A percentile compares a stretch with the other conserved stretches of the same genome.
phyloP scores from a whole-genome alignment of 64 coral and sea anemone species.

The Montipora cactus region DNA sequence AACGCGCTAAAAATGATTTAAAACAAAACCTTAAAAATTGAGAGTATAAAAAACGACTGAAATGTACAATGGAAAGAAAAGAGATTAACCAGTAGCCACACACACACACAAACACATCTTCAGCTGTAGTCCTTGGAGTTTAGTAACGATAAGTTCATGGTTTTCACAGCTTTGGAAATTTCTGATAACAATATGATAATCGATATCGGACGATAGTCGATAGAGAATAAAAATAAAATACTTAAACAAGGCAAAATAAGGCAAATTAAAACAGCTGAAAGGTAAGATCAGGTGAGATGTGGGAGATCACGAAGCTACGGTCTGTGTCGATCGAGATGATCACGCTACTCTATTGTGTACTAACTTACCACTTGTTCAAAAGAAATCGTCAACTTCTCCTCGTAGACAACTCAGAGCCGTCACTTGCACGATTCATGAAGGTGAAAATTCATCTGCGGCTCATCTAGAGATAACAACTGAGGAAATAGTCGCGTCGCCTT shows the following conservation, averaged over 20 bases:
- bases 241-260: not conserved
- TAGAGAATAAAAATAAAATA: not conserved
- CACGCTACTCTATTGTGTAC: conserved; percentile 7
- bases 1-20: not conserved
- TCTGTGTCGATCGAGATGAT: not conserved
- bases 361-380: conserved; percentile 27
- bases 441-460: not conserved
- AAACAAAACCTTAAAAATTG: not conserved
- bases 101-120: not conserved
- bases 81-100: not conserved
- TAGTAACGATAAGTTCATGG: not conserved
- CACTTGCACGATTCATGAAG: not conserved
- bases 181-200: not conserved
- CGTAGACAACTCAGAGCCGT: not conserved
- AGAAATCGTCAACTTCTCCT: not conserved
- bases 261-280: not conserved
- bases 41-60: not conserved
- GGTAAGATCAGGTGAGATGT: not conserved
- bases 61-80: conserved; percentile 5
- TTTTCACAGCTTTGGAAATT: not conserved
- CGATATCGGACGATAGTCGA: not conserved
- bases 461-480: not conserved
- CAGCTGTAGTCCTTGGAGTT: not conserved
- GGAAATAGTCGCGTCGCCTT: conserved; percentile 28
- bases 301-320: not conserved